Conservation (phyloP, 1,140 invertebrate genomes). For the Drosophila murphyi region DNA sequence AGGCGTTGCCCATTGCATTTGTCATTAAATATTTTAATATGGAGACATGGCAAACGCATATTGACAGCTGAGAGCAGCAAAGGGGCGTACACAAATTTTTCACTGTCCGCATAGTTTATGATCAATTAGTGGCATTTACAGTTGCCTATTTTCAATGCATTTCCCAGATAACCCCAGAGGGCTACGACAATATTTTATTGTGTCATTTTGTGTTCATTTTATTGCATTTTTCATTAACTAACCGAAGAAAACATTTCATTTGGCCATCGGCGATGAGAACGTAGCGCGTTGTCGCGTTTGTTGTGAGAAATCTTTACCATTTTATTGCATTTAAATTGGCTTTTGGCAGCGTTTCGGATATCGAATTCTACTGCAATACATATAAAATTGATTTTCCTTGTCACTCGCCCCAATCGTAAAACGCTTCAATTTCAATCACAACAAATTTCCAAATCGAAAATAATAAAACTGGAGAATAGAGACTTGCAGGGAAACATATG, state of each 20-base stretch:
- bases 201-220: conserved; percentile 74
- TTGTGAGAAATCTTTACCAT: conserved; percentile 67
- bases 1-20: conserved; percentile 70
- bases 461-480: conserved; percentile 11
- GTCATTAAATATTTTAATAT: conserved; percentile 55
- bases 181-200: conserved; percentile 43
- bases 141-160: conserved; percentile 40
- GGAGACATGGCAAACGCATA: conserved; percentile 34
- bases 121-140: conserved; percentile 79
- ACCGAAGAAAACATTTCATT: conserved; percentile 73
- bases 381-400: conserved; percentile 54
- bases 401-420: conserved; percentile 50
- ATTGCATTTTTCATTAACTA: conserved; percentile 78
- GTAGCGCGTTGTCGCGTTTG: conserved; percentile 27
- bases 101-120: conserved; percentile 56
- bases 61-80: conserved; percentile 23
- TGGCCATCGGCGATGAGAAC: conserved; percentile 27
- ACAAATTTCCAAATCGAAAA: conserved; percentile 29
- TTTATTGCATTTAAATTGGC: conserved; percentile 81
- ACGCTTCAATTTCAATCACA: conserved; percentile 60
- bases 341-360: conserved; percentile 73
- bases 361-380: conserved; percentile 61
- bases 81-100: conserved; percentile 17
- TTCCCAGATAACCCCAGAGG: conserved; percentile 25
- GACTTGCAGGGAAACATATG: conserved; percentile 42